phyloP scores from a whole-genome alignment of 2,113 vertebrate species.

The rat (Rattus norvegicus) region GRCr8 NC_086028.1:99732501-99733000 shows the following conservation, averaged over 20 bases:
- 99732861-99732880: not conserved
- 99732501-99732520: slow-evolving; percentile 64
- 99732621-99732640: accelerated
- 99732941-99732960: not conserved
- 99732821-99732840: not conserved
- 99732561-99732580: accelerated
- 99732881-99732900: not conserved
- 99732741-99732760: accelerated
- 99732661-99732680: not conserved
- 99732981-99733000: slow-evolving; percentile 40
- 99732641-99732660: not conserved
- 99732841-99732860: not conserved
- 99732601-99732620: not conserved
- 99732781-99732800: accelerated
- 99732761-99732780: not conserved
- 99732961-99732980: not conserved
- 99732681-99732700: not conserved
- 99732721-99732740: not conserved
- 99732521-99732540: not conserved
- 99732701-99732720: not conserved
- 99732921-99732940: not conserved
- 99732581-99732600: not conserved
- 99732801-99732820: accelerated
- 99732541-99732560: accelerated
- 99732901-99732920: not conserved